Conservation (phyloP, 2,113 vertebrate genomes). For the Percina caprodes region DNA sequence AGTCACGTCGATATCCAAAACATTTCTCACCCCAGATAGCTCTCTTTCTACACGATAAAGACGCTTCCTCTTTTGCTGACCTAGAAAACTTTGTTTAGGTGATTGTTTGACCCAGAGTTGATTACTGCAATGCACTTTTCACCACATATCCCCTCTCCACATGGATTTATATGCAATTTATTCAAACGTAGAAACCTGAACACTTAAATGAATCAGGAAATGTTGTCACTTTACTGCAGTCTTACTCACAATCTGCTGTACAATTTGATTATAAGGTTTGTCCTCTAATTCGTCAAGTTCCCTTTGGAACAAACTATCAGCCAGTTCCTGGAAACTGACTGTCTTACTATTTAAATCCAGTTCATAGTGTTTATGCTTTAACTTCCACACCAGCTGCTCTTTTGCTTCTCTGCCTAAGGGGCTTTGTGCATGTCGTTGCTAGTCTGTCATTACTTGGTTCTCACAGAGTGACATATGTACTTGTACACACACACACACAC, state of each 20-base stretch:
- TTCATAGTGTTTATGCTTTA: conserved; percentile 46
- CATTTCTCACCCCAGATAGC: conserved; percentile 54
- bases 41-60: conserved; percentile 29
- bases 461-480: conserved; percentile 51
- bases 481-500: neutral
- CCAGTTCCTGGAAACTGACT: conserved; percentile 24
- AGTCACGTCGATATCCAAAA: conserved; percentile 54
- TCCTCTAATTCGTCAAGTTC: conserved; percentile 39
- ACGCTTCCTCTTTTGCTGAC: conserved; percentile 54
- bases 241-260: conserved; percentile 10
- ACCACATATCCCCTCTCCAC: conserved; percentile 13
- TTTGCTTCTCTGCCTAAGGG: conserved; percentile 44
- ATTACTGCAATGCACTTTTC: conserved; percentile 51
- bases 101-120: conserved; percentile 53
- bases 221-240: conserved; percentile 31
- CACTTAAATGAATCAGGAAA: conserved; percentile 44
- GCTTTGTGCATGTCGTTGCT: conserved; percentile 48
- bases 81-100: conserved; percentile 61
- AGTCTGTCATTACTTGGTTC: conserved; percentile 58
- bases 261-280: conserved; percentile 27
- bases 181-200: conserved; percentile 14
- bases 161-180: conserved; percentile 24
- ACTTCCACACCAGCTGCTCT: conserved; percentile 62
- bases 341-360: conserved; percentile 52
- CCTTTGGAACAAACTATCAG: conserved; percentile 29